Evolutionary conservation across 2,888 invertebrate species (phyloP).

Genomic region (Parapristionchus giblindavisi): DNA sequence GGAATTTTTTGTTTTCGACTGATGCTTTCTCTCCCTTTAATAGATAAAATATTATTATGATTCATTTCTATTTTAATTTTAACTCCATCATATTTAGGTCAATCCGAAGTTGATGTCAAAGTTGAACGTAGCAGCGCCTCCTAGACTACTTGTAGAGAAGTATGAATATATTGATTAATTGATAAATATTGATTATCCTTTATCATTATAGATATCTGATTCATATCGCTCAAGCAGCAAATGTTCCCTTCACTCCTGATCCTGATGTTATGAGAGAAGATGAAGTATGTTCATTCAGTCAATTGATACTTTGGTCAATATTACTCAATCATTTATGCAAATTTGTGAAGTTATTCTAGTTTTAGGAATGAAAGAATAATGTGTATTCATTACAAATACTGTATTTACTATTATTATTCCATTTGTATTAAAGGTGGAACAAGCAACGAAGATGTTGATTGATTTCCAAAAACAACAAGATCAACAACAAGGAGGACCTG

Average conservation of each 20-base stretch:
- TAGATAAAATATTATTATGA: no score
- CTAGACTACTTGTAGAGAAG: slow-evolving; percentile 91
- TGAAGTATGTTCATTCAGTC: slow-evolving; percentile 46
- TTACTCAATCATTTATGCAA: neutral
- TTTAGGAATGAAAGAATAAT: neutral
- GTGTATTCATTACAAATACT: neutral
- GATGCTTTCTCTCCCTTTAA: no score
- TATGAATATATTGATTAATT: slow-evolving; percentile 69
- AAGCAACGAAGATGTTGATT: slow-evolving; percentile 68
- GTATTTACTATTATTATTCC: neutral
- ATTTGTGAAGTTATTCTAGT: neutral
- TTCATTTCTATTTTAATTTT: neutral
- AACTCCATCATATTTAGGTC: slow-evolving; percentile 41
- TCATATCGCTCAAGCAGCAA: slow-evolving; percentile 94
- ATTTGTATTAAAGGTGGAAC: slow-evolving; percentile 43
- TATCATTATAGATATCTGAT: slow-evolving; percentile 76
- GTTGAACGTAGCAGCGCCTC: slow-evolving; percentile 90
- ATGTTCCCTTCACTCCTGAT: slow-evolving; percentile 93
- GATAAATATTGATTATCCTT: neutral
- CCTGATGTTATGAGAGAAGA: slow-evolving; percentile 76
- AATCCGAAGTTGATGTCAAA: slow-evolving; percentile 81
- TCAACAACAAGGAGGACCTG: slow-evolving; percentile 24
- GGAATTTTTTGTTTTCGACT: no score
- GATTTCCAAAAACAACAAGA: slow-evolving; percentile 65
- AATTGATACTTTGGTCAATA: no score